A percentile compares a stretch with the other conserved stretches of the same genome.
phyloP scores from a whole-genome alignment of 2,888 invertebrate species.

The Endotricha flammealis region DNA sequence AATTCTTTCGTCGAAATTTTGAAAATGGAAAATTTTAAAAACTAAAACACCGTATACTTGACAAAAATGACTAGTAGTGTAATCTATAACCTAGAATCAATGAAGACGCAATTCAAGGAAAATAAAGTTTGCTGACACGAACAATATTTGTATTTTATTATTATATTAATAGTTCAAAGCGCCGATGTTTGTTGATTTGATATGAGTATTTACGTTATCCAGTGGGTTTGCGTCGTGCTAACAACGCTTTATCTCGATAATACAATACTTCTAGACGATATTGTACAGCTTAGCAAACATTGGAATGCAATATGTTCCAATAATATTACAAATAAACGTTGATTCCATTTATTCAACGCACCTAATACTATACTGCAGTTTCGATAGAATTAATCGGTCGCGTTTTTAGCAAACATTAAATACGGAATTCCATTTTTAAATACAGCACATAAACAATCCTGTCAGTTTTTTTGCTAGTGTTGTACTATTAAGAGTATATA shows the following conservation, averaged over 20 bases:
- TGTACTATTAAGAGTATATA: background rate
- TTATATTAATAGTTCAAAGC: constrained; percentile 10
- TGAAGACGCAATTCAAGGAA: too few species aligned
- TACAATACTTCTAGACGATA: background rate
- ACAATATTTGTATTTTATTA: background rate
- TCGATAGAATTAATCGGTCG: too few species aligned
- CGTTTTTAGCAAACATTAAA: too few species aligned
- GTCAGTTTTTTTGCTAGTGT: too few species aligned
- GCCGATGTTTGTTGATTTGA: constrained; percentile 44
- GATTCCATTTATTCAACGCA: background rate
- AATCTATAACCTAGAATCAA: too few species aligned
- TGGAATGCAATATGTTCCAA: background rate
- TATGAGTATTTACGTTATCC: constrained; percentile 17
- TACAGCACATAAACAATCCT: too few species aligned
- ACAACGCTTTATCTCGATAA: background rate
- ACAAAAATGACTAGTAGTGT: too few species aligned
- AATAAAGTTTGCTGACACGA: too few species aligned
- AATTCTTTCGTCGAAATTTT: too few species aligned
- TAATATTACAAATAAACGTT: background rate
- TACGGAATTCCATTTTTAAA: too few species aligned
- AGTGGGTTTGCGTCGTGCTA: background rate
- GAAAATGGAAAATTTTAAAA: too few species aligned
- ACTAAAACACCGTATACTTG: too few species aligned
- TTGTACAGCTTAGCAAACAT: background rate
- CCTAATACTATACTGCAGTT: background rate